phyloP scores from a whole-genome alignment of 2,797 vertebrate genomes.

The Pangasius djambal region DNA sequence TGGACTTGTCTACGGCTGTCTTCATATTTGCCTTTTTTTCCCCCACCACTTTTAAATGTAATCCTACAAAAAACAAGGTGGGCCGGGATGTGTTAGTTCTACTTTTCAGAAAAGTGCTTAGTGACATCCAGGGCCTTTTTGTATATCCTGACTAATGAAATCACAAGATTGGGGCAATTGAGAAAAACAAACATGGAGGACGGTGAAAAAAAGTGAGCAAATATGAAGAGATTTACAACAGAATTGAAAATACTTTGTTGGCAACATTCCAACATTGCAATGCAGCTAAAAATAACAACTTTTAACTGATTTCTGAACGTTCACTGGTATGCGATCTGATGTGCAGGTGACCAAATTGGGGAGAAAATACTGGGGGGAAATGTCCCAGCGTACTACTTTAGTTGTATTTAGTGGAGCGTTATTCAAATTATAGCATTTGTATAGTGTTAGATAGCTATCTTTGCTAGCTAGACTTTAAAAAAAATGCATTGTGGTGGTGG shows the following conservation, averaged over 20 bases:
- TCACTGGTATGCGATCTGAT: neutral
- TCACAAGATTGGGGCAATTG: neutral
- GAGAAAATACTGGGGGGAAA: neutral
- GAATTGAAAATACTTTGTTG: neutral
- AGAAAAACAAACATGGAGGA: neutral
- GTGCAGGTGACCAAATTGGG: neutral
- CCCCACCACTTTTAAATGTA: neutral
- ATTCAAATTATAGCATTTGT: neutral
- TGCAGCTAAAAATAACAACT: neutral
- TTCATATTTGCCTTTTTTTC: neutral
- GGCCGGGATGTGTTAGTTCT: neutral
- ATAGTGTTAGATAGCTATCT: neutral
- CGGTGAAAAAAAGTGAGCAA: neutral
- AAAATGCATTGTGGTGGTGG: neutral
- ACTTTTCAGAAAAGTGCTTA: neutral
- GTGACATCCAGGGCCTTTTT: neutral
- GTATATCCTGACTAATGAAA: neutral
- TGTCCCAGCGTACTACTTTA: neutral
- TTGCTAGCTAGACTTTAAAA: neutral
- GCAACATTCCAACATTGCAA: neutral
- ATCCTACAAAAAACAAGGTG: neutral
- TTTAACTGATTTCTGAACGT: neutral
- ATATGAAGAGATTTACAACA: neutral
- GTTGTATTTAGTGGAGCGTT: neutral
- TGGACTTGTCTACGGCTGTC: neutral